A percentile compares a stretch with the other conserved stretches of the same genome.
Conservation (phyloP, 1,140 invertebrate genomes). For the Dryas iulia region DNA sequence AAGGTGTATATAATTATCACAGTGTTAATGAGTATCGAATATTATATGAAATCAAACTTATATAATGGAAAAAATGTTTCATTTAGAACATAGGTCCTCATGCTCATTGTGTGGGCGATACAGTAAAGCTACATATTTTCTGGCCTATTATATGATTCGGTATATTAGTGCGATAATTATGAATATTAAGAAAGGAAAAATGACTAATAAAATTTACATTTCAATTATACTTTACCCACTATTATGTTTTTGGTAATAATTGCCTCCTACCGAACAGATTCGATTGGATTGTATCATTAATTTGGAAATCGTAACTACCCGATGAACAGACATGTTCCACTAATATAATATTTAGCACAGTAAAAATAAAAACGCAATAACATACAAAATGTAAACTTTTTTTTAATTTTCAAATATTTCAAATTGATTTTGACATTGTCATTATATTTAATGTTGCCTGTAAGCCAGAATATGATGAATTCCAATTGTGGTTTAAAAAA, state of each 20-base stretch:
- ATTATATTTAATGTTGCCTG: not conserved
- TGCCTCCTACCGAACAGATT: constrained; percentile 22
- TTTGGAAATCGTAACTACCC: constrained; percentile 41
- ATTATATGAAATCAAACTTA: too few species aligned
- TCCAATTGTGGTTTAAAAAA: too few species aligned
- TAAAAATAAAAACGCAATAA: not conserved
- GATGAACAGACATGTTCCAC: constrained; percentile 45
- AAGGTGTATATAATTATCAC: too few species aligned
- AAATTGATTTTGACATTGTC: not conserved
- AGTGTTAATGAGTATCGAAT: too few species aligned
- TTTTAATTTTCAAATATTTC: constrained; percentile 1
- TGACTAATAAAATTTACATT: not conserved
- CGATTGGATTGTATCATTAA: constrained; percentile 41
- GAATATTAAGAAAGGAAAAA: not conserved
- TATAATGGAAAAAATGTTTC: not conserved
- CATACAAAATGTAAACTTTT: not conserved
- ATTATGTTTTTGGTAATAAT: not conserved
- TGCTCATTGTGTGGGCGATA: too few species aligned
- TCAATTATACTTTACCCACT: constrained; percentile 8
- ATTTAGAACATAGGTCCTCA: not conserved
- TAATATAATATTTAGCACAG: constrained; percentile 1
- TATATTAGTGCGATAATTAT: not conserved
- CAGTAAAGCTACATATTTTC: not conserved
- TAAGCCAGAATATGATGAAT: too few species aligned
- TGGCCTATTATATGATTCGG: not conserved